These are phyloP conservation scores for Platycnemis pennipes DNA, from an alignment of 2,888 invertebrate genomes.

Conservation along the genomic window DNA sequence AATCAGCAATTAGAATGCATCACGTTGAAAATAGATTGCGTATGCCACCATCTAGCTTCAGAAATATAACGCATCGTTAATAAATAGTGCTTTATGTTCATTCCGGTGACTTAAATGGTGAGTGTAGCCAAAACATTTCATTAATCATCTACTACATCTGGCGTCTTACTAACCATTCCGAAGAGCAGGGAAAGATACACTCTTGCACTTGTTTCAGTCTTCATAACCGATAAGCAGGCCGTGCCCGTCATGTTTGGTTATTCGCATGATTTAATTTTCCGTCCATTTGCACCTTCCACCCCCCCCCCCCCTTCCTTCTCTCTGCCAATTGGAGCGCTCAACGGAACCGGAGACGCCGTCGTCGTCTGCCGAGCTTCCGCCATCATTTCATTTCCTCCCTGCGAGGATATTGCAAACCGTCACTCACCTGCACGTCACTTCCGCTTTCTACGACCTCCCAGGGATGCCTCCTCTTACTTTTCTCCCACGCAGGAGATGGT, in stretches of 20 bases:
- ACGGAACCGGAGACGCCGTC: neutral
- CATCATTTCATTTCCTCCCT: neutral
- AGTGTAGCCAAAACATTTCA: too few relatives aligned
- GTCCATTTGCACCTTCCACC: neutral
- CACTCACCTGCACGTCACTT: constrained; percentile 17
- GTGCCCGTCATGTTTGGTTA: neutral
- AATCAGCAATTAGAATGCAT: too few relatives aligned
- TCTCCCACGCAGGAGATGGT: neutral
- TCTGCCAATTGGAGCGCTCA: neutral
- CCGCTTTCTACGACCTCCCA: neutral
- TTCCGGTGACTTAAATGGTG: too few relatives aligned
- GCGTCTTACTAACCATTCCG: too few relatives aligned
- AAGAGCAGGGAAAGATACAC: too few relatives aligned
- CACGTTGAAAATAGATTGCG: too few relatives aligned
- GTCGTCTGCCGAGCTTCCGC: neutral
- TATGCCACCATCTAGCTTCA: too few relatives aligned
- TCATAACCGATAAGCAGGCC: too few relatives aligned
- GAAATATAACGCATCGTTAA: too few relatives aligned
- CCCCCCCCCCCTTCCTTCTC: neutral
- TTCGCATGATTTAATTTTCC: neutral
- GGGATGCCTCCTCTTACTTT: neutral
- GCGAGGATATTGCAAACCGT: neutral
- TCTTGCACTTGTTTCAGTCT: too few relatives aligned
- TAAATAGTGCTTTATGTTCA: too few relatives aligned
- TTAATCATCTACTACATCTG: too few relatives aligned